A percentile compares a stretch with the other conserved stretches of the same genome.
Evolutionary conservation across 2,113 vertebrate species (phyloP).

Genomic region (Rhinopithecus roxellana): DNA sequence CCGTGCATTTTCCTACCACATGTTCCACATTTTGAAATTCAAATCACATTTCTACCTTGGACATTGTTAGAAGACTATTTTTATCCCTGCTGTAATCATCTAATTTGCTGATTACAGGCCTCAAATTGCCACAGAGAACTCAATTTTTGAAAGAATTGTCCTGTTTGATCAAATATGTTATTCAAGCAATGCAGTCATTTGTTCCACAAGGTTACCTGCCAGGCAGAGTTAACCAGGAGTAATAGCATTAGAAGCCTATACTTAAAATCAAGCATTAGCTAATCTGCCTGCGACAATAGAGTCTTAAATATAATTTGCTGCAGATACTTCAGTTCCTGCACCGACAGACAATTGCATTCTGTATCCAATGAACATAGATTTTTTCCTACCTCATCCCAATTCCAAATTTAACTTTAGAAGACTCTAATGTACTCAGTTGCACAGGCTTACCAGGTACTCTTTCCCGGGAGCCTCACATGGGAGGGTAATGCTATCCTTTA

Average conservation of each 20-base stretch:
- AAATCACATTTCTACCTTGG: constrained; percentile 72
- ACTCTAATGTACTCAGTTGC: constrained; percentile 30
- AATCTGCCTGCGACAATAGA: constrained; percentile 73
- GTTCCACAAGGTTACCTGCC: constrained; percentile 77
- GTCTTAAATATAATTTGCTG: constrained; percentile 74
- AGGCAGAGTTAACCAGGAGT: constrained; percentile 75
- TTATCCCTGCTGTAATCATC: constrained; percentile 78
- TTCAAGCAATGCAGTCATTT: constrained; percentile 72
- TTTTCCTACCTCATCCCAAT: constrained; percentile 50
- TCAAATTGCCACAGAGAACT: constrained; percentile 80
- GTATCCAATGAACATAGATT: constrained; percentile 60
- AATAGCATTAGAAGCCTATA: constrained; percentile 74
- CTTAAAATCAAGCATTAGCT: constrained; percentile 76
- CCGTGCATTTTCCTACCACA: constrained; percentile 51
- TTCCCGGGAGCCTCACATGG: not conserved
- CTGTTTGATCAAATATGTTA: constrained; percentile 79
- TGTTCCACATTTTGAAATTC: constrained; percentile 58
- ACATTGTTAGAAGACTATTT: constrained; percentile 74
- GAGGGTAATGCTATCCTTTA: not conserved
- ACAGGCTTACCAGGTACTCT: not conserved
- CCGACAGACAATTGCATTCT: constrained; percentile 66
- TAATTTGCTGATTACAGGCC: constrained; percentile 80
- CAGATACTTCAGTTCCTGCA: constrained; percentile 62
- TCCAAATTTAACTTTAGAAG: constrained; percentile 51
- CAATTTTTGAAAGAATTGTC: constrained; percentile 80